phyloP scores from a whole-genome alignment of 2,113 vertebrate genomes.

The Tachycineta bicolor region DNA sequence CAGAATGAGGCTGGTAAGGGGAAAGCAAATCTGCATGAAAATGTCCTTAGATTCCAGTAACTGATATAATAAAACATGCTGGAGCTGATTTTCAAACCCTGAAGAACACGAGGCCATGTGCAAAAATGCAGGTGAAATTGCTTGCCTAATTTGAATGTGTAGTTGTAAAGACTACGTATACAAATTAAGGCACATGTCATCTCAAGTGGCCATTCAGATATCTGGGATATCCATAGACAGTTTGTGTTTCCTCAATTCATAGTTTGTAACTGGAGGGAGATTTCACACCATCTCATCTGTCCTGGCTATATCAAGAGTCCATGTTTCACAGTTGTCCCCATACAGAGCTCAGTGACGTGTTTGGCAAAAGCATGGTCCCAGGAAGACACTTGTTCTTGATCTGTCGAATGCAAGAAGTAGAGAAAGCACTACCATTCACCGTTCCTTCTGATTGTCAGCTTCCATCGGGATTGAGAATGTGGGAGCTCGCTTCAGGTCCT shows the following conservation, averaged over 20 bases:
- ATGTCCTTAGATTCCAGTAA: slow-evolving; percentile 33
- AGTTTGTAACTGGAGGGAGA: neutral
- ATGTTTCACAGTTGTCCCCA: neutral
- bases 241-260: slow-evolving; percentile 13
- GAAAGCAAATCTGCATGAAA: neutral
- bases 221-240: neutral
- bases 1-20: neutral
- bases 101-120: slow-evolving; percentile 41
- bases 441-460: slow-evolving; percentile 14
- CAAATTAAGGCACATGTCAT: slow-evolving; percentile 14
- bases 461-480: neutral
- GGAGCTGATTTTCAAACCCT: slow-evolving; percentile 19
- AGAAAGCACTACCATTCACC: neutral
- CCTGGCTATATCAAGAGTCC: neutral
- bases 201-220: slow-evolving; percentile 24
- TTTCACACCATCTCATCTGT: neutral
- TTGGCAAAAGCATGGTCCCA: neutral
- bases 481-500: neutral
- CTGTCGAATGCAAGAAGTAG: neutral
- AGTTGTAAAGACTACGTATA: neutral
- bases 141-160: slow-evolving; percentile 4
- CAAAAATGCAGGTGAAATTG: slow-evolving; percentile 51
- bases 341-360: neutral
- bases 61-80: neutral
- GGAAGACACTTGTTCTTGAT: neutral